Evolutionary conservation across 2,888 invertebrate genomes (phyloP).

Genomic region (Polydrusus cervinus): DNA sequence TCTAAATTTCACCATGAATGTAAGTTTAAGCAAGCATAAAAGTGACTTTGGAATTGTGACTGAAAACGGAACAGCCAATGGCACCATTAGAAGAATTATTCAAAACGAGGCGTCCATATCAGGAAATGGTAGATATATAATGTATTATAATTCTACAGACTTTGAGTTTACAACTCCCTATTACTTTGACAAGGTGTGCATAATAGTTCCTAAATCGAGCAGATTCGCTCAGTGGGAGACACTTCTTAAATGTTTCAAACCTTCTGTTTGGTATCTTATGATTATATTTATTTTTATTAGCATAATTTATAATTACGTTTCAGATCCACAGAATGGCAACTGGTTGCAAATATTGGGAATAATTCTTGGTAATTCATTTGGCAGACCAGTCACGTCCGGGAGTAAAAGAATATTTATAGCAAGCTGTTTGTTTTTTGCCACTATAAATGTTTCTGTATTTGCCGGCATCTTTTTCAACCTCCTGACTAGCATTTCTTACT

Average conservation of each 20-base stretch:
- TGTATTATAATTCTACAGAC: constrained; percentile 19
- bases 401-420: constrained; percentile 8
- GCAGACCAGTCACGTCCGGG: neutral
- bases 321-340: neutral
- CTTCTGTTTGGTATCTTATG: constrained; percentile 8
- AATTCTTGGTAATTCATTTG: constrained; percentile 6
- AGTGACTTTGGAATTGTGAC: constrained; percentile 21
- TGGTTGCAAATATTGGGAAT: constrained; percentile 2
- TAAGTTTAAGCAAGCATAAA: constrained; percentile 11
- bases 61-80: constrained; percentile 7
- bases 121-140: constrained; percentile 25
- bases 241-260: constrained; percentile 6
- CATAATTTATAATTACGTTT: constrained; percentile 12
- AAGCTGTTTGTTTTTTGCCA: constrained; percentile 21
- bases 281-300: constrained; percentile 1
- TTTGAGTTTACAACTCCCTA: constrained; percentile 12
- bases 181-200: constrained; percentile 5
- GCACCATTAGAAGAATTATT: constrained; percentile 18
- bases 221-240: constrained; percentile 12
- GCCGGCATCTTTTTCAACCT: constrained; percentile 11
- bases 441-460: neutral
- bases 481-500: neutral
- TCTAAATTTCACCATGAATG: constrained; percentile 21
- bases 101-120: constrained; percentile 15
- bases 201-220: constrained; percentile 19